phyloP scores from a whole-genome alignment of 2,113 vertebrate genomes.

The Amazona guildingii region DNA sequence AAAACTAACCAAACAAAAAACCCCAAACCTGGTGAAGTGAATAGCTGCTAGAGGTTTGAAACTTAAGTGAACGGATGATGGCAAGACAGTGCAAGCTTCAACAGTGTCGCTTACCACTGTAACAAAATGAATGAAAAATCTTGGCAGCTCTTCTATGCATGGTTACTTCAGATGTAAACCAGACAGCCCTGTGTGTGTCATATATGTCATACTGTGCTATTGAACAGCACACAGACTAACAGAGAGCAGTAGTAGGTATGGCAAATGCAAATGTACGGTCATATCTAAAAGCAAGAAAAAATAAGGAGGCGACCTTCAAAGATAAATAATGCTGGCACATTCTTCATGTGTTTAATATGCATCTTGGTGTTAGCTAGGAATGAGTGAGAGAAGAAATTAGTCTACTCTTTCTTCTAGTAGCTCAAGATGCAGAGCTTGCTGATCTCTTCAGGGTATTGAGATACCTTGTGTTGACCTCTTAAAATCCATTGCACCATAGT shows the following conservation, averaged over 20 bases:
- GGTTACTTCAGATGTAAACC: neutral
- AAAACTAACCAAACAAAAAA: neutral
- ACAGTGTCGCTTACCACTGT: neutral
- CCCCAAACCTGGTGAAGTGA: neutral
- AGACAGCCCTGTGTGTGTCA: neutral
- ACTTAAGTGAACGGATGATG: neutral
- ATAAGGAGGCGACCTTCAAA: neutral
- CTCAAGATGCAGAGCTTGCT: neutral
- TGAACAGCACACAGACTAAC: neutral
- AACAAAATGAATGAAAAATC: neutral
- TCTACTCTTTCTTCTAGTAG: neutral
- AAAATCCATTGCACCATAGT: neutral
- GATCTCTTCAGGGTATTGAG: neutral
- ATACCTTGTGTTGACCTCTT: neutral
- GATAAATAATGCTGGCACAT: neutral
- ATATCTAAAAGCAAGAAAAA: neutral
- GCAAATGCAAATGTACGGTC: neutral
- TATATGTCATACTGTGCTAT: neutral
- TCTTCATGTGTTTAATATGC: neutral
- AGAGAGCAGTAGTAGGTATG: neutral
- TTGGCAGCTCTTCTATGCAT: neutral
- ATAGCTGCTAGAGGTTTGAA: neutral
- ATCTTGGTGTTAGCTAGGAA: neutral
- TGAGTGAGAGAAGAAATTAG: neutral
- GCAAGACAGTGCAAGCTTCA: neutral